Evolutionary conservation across 2,888 invertebrate species (phyloP).

Genomic region (Leptopilina syphax): DNA sequence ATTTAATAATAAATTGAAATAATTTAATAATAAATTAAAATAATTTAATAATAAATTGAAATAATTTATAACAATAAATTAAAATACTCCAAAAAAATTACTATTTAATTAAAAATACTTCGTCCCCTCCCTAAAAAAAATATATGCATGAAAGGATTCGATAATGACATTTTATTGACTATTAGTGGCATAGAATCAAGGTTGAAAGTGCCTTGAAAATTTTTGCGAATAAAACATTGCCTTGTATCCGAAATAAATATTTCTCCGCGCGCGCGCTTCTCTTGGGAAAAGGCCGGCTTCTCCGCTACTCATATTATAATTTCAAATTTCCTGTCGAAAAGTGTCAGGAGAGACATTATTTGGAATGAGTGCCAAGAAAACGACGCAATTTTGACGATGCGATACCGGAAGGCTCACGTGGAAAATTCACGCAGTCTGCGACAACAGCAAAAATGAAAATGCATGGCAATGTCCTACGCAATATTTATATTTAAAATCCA

Average conservation of each 20-base stretch:
- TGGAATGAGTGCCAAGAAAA: slow-evolving; percentile 60
- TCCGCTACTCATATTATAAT: too few relatives aligned
- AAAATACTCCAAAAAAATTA: too few relatives aligned
- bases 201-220: slow-evolving; percentile 22
- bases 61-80: too few relatives aligned
- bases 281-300: slow-evolving; percentile 44
- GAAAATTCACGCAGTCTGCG: slow-evolving; percentile 53
- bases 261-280: slow-evolving; percentile 42
- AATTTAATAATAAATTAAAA: too few relatives aligned
- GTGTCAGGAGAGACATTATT: slow-evolving; percentile 15
- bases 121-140: too few relatives aligned
- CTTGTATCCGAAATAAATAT: slow-evolving; percentile 56
- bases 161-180: not conserved
- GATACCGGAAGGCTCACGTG: slow-evolving; percentile 61
- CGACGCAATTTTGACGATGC: slow-evolving; percentile 61
- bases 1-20: too few relatives aligned
- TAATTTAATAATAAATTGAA: too few relatives aligned
- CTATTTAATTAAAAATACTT: too few relatives aligned
- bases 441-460: slow-evolving; percentile 42
- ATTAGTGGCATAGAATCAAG: slow-evolving; percentile 49
- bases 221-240: slow-evolving; percentile 6
- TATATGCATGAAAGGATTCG: too few relatives aligned
- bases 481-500: not conserved
- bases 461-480: slow-evolving; percentile 31
- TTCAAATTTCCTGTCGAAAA: slow-evolving; percentile 46